Conservation (phyloP, 1,140 invertebrate species). For the Magallana gigas region DNA sequence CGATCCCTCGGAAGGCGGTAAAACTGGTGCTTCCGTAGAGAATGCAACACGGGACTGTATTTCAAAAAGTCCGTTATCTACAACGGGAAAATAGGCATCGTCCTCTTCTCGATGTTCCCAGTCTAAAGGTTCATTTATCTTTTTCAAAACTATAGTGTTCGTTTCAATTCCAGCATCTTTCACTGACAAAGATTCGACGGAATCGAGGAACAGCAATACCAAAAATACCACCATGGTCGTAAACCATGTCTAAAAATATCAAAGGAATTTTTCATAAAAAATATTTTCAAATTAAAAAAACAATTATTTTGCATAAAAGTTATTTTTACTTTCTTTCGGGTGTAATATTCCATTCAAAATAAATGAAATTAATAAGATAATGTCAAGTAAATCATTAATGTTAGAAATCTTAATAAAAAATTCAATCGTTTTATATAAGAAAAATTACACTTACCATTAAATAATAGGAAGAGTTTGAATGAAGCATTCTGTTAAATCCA, state of each 20-base stretch:
- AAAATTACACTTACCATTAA: background rate
- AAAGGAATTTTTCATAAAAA: too few relatives aligned
- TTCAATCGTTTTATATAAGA: background rate
- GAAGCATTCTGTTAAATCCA: conserved; percentile 11
- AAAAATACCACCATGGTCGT: background rate
- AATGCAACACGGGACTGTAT: conserved; percentile 44
- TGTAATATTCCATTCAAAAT: too few relatives aligned
- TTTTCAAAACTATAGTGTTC: background rate
- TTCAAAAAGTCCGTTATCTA: conserved; percentile 26
- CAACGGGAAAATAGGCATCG: conserved; percentile 37
- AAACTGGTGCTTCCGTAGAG: background rate
- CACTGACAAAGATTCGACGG: background rate
- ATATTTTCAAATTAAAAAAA: too few relatives aligned
- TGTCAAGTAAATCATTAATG: too few relatives aligned
- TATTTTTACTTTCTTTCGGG: too few relatives aligned
- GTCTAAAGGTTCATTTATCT: conserved; percentile 5
- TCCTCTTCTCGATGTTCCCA: conserved; percentile 45
- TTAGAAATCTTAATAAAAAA: too few relatives aligned
- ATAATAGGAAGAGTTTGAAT: background rate
- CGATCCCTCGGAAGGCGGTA: conserved; percentile 36
- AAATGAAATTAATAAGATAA: too few relatives aligned
- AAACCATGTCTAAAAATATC: too few relatives aligned
- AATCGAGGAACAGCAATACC: background rate
- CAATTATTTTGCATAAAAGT: too few relatives aligned
- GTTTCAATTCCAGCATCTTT: background rate